Conservation (phyloP, 2,888 invertebrate species). For the Monopis laevigella region DNA sequence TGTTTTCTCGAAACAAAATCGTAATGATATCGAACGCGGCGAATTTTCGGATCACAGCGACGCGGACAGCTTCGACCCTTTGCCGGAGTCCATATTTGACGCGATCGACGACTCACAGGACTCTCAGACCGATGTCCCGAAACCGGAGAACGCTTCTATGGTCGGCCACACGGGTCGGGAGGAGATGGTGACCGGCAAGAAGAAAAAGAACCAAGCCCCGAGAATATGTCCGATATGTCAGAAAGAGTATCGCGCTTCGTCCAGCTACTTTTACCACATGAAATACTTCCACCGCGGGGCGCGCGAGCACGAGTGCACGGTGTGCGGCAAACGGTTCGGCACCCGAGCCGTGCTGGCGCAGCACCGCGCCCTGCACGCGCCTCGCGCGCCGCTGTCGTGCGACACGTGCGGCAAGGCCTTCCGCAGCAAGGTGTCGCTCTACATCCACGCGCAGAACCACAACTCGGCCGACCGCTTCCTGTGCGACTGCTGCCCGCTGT, state of each 20-base stretch:
- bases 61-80: constrained; percentile 30
- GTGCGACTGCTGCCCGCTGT: constrained; percentile 37
- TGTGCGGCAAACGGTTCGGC: constrained; percentile 55
- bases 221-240: constrained; percentile 56
- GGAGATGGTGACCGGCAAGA: not conserved
- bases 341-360: constrained; percentile 47
- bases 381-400: constrained; percentile 47
- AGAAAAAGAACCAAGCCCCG: not conserved
- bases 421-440: constrained; percentile 50
- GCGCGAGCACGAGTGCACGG: constrained; percentile 50
- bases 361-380: constrained; percentile 53
- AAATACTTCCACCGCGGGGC: constrained; percentile 56
- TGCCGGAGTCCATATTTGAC: constrained; percentile 39
- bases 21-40: too few relatives aligned
- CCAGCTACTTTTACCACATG: constrained; percentile 62
- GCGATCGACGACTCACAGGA: constrained; percentile 42
- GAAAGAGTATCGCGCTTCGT: constrained; percentile 51
- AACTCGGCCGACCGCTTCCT: constrained; percentile 36
- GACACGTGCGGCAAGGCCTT: constrained; percentile 55
- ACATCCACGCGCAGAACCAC: constrained; percentile 53
- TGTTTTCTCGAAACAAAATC: too few relatives aligned
- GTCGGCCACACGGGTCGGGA: not conserved
- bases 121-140: not conserved
- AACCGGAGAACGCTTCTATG: not conserved
- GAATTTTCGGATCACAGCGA: constrained; percentile 40